Evolutionary conservation across 2,888 invertebrate genomes (phyloP).

Genomic region (Andricus quercusramuli): DNA sequence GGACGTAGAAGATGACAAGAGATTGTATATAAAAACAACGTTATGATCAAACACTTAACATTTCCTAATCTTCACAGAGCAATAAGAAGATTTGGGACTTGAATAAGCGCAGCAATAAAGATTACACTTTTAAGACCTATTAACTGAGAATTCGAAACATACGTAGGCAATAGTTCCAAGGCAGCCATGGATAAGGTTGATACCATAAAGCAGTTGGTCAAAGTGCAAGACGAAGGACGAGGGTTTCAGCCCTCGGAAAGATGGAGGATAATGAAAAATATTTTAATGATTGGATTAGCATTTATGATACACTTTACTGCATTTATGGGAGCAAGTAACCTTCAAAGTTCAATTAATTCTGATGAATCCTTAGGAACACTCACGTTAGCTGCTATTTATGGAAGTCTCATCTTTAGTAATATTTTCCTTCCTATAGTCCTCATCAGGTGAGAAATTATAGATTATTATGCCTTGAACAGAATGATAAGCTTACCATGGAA

Average conservation of each 20-base stretch:
- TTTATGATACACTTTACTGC: constrained; percentile 97
- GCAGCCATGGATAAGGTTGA: constrained; percentile 43
- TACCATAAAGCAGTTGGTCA: constrained; percentile 60
- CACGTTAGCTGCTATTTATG: constrained; percentile 92
- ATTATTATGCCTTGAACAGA: background rate
- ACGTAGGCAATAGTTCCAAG: background rate
- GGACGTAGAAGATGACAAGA: no score
- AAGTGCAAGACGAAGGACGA: constrained; percentile 56
- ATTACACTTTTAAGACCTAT: background rate
- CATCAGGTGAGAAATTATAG: constrained; percentile 84
- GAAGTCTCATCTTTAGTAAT: constrained; percentile 92
- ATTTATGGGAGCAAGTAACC: constrained; percentile 91
- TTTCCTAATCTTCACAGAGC: background rate
- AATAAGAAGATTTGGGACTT: background rate
- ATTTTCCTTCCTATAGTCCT: constrained; percentile 92
- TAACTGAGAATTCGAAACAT: background rate
- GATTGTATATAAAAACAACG: no score
- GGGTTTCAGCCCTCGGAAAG: constrained; percentile 81
- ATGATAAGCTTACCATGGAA: background rate
- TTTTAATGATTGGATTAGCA: constrained; percentile 90
- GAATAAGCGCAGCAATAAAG: background rate
- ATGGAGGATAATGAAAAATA: constrained; percentile 90
- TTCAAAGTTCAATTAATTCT: constrained; percentile 92
- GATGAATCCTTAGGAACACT: constrained; percentile 91
- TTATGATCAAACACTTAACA: background rate